A percentile compares a stretch with the other conserved stretches of the same genome.
These are phyloP conservation scores for Bibio marci DNA, from an alignment of 2,888 invertebrate species.

Conservation along the genomic window DNA sequence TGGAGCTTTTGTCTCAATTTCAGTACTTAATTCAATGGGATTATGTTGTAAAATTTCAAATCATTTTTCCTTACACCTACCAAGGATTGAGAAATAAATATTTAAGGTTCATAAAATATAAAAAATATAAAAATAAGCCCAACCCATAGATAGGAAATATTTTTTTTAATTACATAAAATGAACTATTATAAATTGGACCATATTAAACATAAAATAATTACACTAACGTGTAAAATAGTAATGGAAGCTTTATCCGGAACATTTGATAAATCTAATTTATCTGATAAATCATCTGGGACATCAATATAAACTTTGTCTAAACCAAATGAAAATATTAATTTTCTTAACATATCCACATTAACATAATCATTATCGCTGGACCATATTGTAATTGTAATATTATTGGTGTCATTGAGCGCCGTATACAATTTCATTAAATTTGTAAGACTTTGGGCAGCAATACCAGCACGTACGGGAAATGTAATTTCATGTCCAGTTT, in stretches of 20 bases:
- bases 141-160: no score
- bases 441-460: conserved; percentile 45
- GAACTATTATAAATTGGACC: no score
- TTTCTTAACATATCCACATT: conserved; percentile 44
- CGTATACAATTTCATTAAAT: conserved; percentile 40
- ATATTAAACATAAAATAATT: no score
- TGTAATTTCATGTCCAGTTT: conserved; percentile 50
- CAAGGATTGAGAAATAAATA: no score
- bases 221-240: no score
- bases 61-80: no score
- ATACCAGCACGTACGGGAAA: conserved; percentile 60
- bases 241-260: background rate
- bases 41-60: no score
- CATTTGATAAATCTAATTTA: conserved; percentile 30
- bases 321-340: conserved; percentile 47
- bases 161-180: no score
- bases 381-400: conserved; percentile 65
- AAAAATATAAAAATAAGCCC: no score
- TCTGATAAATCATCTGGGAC: conserved; percentile 45
- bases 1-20: no score
- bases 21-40: no score
- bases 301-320: conserved; percentile 57
- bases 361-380: conserved; percentile 46
- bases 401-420: conserved; percentile 22
- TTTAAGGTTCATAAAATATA: no score